Evolutionary conservation across 1,140 invertebrate species (phyloP), one percentile per base, ranked within the genome.

Genomic region (Cepaea nemoralis): DNA sequence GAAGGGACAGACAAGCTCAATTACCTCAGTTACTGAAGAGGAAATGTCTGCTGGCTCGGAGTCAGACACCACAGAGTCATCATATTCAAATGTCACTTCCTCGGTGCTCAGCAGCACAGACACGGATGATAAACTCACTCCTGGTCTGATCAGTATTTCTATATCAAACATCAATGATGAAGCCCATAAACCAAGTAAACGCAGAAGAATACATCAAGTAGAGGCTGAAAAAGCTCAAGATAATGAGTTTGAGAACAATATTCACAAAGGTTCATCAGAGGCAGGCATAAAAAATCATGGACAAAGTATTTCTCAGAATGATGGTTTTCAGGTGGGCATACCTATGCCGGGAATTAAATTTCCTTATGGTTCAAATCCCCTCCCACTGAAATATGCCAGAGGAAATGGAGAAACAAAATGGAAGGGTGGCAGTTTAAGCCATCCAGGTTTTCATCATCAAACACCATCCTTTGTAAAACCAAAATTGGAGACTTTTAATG

Each of bases 1-100:
- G 27, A 78, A 78, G n/a, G 77, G 77, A n/a, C 59, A 78, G n/a
- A 69, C 77, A 45, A 73, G 78, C 31, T 80, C 78, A 35, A 80
- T 80, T 10, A 80, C 78, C 1, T 80, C 78, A 27, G 78, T 80
- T 31, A 80, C 78, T 27, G 78, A 80, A 59, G 66, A 80, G 55
- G 78, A 80, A 31, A 39, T 69, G 55, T 78, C 77, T 12, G 55
- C 55, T 40, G 75, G 45, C 27, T 71, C 67, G 19, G 78, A 80
- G 24, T 73, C 78, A 33, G 78, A 80, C 39, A 80, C 78, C 1
- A 80, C 78, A 50, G 78, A 80, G 35, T 80, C 78, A 33, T 63
- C 50, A 31, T 33, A 71, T 22, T 50, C 78, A 16, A 70, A 71
- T 27, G 45, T 71, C 31, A 80, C 69, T 59, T 80, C 78, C 3